A percentile compares a stretch with the other conserved stretches of the same genome.
phyloP scores from a whole-genome alignment of 2,113 vertebrate genomes.

The Peromyscus polionotus region DNA sequence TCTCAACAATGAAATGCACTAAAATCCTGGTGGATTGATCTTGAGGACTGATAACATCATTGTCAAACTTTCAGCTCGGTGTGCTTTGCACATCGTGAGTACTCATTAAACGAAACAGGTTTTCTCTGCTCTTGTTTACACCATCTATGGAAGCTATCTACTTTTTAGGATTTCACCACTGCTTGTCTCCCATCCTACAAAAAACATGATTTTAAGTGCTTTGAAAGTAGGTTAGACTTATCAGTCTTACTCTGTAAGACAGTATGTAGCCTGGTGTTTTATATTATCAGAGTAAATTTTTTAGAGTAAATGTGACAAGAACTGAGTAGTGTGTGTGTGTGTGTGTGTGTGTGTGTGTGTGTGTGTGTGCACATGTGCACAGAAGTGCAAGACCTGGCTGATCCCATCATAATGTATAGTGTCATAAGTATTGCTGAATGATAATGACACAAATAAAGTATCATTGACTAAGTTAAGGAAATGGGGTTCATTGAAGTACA shows the following conservation, averaged over 20 bases:
- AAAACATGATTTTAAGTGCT: neutral
- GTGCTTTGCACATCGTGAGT: neutral
- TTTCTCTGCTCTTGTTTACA: neutral
- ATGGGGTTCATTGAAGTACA: neutral
- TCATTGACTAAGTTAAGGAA: neutral
- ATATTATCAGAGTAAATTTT: neutral
- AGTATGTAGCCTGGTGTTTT: neutral
- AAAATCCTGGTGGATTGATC: neutral
- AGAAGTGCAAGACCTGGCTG: neutral
- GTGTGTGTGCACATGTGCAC: too few species aligned
- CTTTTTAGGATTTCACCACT: neutral
- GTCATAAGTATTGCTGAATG: neutral
- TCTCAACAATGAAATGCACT: neutral
- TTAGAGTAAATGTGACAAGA: neutral
- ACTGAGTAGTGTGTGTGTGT: neutral
- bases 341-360: neutral
- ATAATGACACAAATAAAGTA: neutral
- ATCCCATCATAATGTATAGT: neutral
- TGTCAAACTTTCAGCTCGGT: neutral
- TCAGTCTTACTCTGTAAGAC: neutral
- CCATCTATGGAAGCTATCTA: neutral
- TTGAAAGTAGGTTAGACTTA: neutral
- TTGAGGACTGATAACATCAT: neutral
- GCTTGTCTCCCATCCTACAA: neutral
- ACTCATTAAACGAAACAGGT: neutral